These are phyloP conservation scores for Strigamia maritima DNA, from an alignment of 2,888 invertebrate species.

Conservation along the genomic window DNA sequence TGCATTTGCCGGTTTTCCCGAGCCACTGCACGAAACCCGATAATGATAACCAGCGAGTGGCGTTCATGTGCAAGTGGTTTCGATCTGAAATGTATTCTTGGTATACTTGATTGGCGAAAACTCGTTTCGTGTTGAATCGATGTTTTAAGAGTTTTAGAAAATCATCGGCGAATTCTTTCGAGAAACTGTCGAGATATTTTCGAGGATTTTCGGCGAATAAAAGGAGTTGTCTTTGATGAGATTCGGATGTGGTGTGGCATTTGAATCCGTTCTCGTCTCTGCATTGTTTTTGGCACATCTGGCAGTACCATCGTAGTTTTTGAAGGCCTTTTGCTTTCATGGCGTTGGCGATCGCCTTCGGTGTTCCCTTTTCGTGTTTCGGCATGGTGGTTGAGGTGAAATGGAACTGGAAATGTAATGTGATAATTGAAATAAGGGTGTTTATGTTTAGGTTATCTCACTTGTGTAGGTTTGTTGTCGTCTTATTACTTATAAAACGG, in stretches of 20 bases:
- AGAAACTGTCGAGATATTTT: conserved; percentile 88
- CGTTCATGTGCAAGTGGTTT: conserved; percentile 96
- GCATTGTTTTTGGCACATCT: conserved; percentile 99
- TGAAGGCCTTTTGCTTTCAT: conserved; percentile 98
- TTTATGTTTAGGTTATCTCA: no score
- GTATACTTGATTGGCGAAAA: conserved; percentile 93
- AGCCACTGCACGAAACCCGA: conserved; percentile 95
- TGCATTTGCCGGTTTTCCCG: conserved; percentile 82
- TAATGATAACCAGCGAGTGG: conserved; percentile 93
- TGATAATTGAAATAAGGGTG: no score
- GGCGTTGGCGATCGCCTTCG: conserved; percentile 96
- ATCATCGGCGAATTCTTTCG: conserved; percentile 82
- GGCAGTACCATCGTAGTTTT: conserved; percentile 96
- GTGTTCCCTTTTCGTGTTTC: conserved; percentile 86
- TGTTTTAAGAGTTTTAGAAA: conserved; percentile 73
- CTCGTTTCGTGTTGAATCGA: conserved; percentile 69
- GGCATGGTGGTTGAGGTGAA: conserved; percentile 61
- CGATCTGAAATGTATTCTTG: conserved; percentile 94
- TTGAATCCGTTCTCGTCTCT: conserved; percentile 99
- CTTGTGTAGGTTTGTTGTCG: no score
- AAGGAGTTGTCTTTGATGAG: conserved; percentile 92
- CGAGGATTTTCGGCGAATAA: conserved; percentile 92
- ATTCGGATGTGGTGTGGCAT: conserved; percentile 96
- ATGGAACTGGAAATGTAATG: not conserved
- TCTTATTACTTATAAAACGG: no score